These are phyloP conservation scores for Drosophila persimilis DNA, from an alignment of 1,140 invertebrate genomes.

Conservation along the genomic window DNA sequence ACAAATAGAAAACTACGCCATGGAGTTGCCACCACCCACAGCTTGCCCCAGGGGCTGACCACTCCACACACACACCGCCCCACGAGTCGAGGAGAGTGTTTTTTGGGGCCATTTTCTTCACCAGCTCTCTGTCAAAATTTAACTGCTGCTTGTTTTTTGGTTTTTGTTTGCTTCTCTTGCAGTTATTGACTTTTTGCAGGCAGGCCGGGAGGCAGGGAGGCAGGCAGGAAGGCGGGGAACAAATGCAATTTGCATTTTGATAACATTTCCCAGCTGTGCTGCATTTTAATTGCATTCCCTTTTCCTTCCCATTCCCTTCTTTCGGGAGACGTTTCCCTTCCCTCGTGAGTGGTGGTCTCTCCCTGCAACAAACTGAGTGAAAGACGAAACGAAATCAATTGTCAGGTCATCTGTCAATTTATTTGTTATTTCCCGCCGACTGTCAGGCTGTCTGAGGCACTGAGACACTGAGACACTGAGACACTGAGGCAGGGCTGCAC, in stretches of 20 bases:
- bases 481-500: conserved; percentile 7
- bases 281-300: conserved; percentile 70
- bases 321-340: conserved; percentile 43
- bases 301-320: background rate
- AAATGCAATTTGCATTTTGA: conserved; percentile 74
- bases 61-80: background rate
- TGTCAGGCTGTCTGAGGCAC: conserved; percentile 57
- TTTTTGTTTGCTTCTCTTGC: conserved; percentile 25
- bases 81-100: background rate
- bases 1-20: conserved; percentile 34
- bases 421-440: conserved; percentile 73
- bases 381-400: conserved; percentile 72
- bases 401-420: conserved; percentile 81
- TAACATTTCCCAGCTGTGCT: conserved; percentile 71
- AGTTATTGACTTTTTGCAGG: conserved; percentile 65
- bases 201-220: conserved; percentile 9
- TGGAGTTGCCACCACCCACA: background rate
- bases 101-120: background rate
- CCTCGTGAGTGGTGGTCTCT: background rate
- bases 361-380: conserved; percentile 27
- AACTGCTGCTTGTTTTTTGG: conserved; percentile 23
- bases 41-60: background rate
- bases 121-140: conserved; percentile 10
- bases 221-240: conserved; percentile 20
- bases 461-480: too few relatives aligned